These are phyloP conservation scores for Stenotaenia linearis DNA, from an alignment of 2,888 invertebrate genomes.

Conservation along the genomic window DNA sequence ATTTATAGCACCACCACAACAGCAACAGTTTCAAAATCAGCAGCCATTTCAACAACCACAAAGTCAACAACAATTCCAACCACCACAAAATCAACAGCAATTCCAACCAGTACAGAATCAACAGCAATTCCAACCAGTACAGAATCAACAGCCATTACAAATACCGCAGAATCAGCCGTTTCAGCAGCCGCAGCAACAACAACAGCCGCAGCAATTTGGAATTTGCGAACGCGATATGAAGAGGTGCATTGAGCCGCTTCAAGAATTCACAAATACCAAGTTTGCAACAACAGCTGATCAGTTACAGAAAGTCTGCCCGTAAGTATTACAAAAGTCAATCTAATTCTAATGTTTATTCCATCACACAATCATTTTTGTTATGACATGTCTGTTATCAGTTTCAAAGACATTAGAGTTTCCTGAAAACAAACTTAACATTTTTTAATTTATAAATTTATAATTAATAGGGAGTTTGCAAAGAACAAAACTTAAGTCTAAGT, in stretches of 20 bases:
- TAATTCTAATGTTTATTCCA: too few species aligned
- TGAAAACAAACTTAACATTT: too few species aligned
- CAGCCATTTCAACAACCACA: background rate
- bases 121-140: background rate
- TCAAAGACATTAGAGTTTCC: too few species aligned
- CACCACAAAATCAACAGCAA: background rate
- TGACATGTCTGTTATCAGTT: too few species aligned
- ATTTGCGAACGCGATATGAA: conserved; percentile 11
- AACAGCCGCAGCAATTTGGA: background rate
- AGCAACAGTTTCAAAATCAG: background rate
- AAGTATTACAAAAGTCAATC: too few species aligned
- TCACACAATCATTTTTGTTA: background rate
- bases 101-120: background rate
- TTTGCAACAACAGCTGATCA: conserved; percentile 12
- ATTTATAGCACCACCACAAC: background rate
- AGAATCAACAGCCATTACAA: background rate
- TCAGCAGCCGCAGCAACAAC: background rate
- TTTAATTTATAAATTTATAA: too few species aligned
- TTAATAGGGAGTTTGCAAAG: too few species aligned
- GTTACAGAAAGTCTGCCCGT: conserved; percentile 26
- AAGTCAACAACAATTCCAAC: background rate
- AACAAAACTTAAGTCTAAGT: too few species aligned
- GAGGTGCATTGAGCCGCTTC: conserved; percentile 24
- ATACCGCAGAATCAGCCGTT: background rate
- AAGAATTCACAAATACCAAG: conserved; percentile 20